Percentiles rank a stretch among this genome's conserved stretches.
Evolutionary conservation across 2,888 invertebrate genomes (phyloP).

Genomic region (Drosophila cracens): DNA sequence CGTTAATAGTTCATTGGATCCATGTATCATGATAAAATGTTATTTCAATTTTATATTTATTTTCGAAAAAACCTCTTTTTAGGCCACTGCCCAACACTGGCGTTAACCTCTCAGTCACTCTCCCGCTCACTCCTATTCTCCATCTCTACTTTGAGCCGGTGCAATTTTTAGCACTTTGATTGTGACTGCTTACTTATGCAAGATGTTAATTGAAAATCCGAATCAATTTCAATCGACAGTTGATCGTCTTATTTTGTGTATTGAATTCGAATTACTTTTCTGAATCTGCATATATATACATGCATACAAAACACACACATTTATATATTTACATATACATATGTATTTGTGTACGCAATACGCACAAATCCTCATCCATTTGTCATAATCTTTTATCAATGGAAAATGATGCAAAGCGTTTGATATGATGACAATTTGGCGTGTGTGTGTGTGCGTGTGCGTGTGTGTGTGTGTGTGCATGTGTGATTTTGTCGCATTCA

Average conservation of each 20-base stretch:
- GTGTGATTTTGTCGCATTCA: not conserved
- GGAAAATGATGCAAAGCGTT: conserved; percentile 27
- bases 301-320: not conserved
- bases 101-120: not conserved
- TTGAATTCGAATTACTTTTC: conserved; percentile 19
- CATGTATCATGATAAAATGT: not conserved
- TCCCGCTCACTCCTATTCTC: not conserved
- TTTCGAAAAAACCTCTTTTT: not conserved
- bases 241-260: conserved; percentile 4
- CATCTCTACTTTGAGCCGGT: not conserved
- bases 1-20: not conserved
- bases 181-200: not conserved
- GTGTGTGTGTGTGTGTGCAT: conserved; percentile 3
- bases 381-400: conserved; percentile 43
- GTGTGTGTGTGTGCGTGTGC: not conserved
- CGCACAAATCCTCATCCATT: conserved; percentile 33
- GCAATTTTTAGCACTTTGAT: not conserved
- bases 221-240: not conserved
- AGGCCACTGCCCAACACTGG: not conserved
- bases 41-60: too few species aligned
- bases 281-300: conserved; percentile 10
- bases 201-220: conserved; percentile 2
- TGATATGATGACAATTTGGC: conserved; percentile 35
- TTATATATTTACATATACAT: not conserved
- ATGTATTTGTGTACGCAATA: not conserved